phyloP scores from a whole-genome alignment of 2,797 vertebrate genomes.

The Poecilia wingei region DNA sequence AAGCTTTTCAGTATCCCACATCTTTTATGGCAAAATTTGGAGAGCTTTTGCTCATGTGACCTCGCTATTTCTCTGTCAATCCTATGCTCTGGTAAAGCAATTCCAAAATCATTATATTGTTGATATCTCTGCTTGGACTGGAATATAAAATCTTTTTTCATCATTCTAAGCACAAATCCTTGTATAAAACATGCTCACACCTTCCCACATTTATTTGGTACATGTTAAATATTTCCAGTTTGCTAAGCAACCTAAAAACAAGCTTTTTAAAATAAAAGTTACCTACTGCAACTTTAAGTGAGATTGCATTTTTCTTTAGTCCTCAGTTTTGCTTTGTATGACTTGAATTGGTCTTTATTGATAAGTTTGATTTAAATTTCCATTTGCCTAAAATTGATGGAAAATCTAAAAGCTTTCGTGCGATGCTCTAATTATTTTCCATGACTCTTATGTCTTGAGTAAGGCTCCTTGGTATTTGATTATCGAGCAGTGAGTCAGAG shows the following conservation, averaged over 20 bases:
- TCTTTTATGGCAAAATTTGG: background rate
- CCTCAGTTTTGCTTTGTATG: background rate
- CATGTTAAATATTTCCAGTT: no score
- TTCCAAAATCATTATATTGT: slow-evolving; percentile 7
- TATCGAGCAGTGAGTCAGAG: slow-evolving; percentile 12
- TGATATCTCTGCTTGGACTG: background rate
- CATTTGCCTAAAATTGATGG: background rate
- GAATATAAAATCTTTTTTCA: background rate
- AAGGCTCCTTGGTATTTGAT: slow-evolving; percentile 26
- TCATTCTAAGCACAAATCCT: background rate
- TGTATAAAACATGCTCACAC: no score
- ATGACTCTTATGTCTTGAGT: slow-evolving; percentile 5
- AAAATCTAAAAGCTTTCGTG: background rate
- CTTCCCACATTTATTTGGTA: no score
- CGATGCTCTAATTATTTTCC: background rate
- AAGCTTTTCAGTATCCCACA: background rate
- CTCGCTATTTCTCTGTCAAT: background rate
- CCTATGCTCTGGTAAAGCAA: background rate
- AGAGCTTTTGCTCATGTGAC: no score
- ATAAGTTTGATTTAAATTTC: background rate
- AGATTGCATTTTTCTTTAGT: background rate
- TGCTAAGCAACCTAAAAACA: no score
- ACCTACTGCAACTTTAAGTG: background rate
- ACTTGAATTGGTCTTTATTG: background rate
- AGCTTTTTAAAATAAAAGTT: background rate